Evolutionary conservation across 2,888 invertebrate species (phyloP).

Genomic region (Parthenolecanium corni): DNA sequence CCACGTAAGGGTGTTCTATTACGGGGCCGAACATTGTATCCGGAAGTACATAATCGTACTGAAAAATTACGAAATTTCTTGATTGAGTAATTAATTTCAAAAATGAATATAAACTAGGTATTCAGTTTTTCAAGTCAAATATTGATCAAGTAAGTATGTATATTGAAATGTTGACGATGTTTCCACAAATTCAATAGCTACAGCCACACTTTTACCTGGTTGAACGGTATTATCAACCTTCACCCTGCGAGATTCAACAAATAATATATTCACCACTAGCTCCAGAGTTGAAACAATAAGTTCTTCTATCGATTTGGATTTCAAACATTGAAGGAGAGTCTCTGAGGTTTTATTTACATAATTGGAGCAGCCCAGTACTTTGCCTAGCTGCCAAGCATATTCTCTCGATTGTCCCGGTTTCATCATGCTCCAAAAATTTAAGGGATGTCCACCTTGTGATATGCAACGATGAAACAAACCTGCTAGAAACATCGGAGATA

Average conservation of each 20-base stretch:
- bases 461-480: constrained; percentile 27
- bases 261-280: constrained; percentile 4
- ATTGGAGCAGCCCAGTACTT: not conserved
- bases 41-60: constrained; percentile 9
- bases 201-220: too few relatives aligned
- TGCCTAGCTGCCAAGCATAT: not conserved
- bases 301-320: constrained; percentile 2
- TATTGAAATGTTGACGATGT: too few relatives aligned
- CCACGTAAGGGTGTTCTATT: constrained; percentile 1
- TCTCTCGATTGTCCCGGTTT: not conserved
- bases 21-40: constrained; percentile 1
- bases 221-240: too few relatives aligned
- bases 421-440: constrained; percentile 12
- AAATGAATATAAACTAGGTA: too few relatives aligned
- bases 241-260: too few relatives aligned
- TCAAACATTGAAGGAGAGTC: not conserved
- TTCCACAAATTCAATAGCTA: too few relatives aligned
- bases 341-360: not conserved
- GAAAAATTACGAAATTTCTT: too few relatives aligned
- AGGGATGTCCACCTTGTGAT: constrained; percentile 5
- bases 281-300: not conserved
- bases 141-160: too few relatives aligned
- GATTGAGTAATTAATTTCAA: too few relatives aligned
- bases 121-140: too few relatives aligned
- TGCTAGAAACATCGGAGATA: not conserved